phyloP scores from a whole-genome alignment of 2,888 invertebrate genomes.

The Aleiodes leptofemur region DNA sequence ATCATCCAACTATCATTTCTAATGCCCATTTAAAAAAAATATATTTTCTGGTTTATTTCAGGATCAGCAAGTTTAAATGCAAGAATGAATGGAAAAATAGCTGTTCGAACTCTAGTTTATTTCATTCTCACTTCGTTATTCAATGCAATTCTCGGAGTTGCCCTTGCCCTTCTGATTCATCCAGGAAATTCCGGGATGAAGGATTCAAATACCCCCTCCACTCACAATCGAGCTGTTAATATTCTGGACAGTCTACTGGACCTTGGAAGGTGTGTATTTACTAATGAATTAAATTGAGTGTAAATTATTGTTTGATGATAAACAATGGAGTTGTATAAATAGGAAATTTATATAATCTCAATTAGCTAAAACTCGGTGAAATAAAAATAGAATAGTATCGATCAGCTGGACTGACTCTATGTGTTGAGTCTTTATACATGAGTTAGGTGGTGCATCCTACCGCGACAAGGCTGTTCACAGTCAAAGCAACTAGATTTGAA shows the following conservation, averaged over 20 bases:
- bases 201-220: conserved; percentile 75
- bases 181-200: conserved; percentile 85
- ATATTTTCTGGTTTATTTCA: conserved; percentile 46
- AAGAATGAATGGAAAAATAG: conserved; percentile 90
- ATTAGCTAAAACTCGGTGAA: conserved; percentile 7
- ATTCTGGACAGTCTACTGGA: conserved; percentile 92
- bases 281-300: background rate
- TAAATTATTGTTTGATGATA: background rate
- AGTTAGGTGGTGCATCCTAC: conserved; percentile 49
- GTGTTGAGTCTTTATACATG: conserved; percentile 46
- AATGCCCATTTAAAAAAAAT: too few species aligned
- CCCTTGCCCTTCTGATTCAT: conserved; percentile 84
- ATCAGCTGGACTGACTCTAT: conserved; percentile 50
- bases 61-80: conserved; percentile 92
- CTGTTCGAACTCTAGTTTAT: conserved; percentile 87
- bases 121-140: conserved; percentile 88
- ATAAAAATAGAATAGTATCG: conserved; percentile 56
- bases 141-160: conserved; percentile 86
- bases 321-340: background rate
- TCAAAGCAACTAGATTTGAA: conserved; percentile 20
- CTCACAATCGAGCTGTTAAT: conserved; percentile 80
- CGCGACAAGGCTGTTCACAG: conserved; percentile 38
- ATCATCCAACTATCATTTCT: too few species aligned
- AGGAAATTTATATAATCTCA: conserved; percentile 5
- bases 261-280: conserved; percentile 84